Conservation (phyloP, 2,888 invertebrate species). For the Synanthedon andrenaeformis region DNA sequence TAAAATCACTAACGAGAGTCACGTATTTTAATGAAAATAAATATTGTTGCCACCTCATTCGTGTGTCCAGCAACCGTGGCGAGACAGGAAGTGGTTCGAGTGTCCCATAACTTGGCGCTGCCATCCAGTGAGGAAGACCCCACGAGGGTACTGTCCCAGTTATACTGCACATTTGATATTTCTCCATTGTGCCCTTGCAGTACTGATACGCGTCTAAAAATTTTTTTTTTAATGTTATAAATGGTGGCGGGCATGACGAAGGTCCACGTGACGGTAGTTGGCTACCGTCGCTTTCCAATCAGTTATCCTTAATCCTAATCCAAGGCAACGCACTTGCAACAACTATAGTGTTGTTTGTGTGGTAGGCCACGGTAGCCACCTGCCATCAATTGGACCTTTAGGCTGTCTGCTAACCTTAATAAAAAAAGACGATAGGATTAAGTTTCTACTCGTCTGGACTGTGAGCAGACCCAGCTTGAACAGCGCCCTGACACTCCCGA, state of each 20-base stretch:
- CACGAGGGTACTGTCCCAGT: slow-evolving; percentile 74
- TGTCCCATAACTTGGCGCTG: slow-evolving; percentile 79
- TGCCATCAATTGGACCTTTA: not conserved
- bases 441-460: no score
- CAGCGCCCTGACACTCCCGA: no score
- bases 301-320: not conserved
- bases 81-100: slow-evolving; percentile 66
- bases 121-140: slow-evolving; percentile 79
- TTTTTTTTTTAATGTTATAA: not conserved
- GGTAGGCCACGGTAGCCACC: not conserved
- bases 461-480: no score
- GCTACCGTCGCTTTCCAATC: not conserved
- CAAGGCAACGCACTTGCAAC: no score
- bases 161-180: slow-evolving; percentile 77
- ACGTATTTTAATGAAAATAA: not conserved
- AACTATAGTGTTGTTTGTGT: no score
- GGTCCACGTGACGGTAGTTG: not conserved
- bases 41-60: slow-evolving; percentile 61
- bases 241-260: no score
- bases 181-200: slow-evolving; percentile 75
- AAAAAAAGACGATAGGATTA: not conserved
- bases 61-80: slow-evolving; percentile 73
- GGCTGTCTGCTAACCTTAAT: not conserved
- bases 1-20: no score
- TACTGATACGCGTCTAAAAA: slow-evolving; percentile 65